These are phyloP conservation scores for Tetanocera ferruginea DNA, from an alignment of 2,888 invertebrate species.

Conservation along the genomic window DNA sequence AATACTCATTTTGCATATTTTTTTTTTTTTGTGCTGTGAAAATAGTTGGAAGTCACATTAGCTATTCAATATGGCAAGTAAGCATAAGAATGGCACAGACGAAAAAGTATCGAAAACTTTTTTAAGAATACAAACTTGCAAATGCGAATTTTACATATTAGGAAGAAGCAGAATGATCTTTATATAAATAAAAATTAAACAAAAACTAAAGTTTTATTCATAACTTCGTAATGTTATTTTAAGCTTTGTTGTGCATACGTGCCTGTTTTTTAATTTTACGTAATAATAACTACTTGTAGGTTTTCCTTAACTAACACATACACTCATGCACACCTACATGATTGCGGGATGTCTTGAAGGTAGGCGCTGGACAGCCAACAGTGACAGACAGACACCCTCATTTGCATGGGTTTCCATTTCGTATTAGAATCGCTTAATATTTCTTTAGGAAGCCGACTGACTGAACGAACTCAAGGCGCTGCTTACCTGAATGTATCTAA, in stretches of 20 bases:
- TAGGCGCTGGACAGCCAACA: constrained; percentile 2
- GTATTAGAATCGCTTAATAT: background rate
- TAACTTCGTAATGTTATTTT: too few species aligned
- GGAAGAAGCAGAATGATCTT: background rate
- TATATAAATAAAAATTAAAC: too few species aligned
- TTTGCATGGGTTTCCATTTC: constrained; percentile 24
- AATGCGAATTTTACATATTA: background rate
- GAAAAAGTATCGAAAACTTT: background rate
- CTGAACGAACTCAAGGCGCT: background rate
- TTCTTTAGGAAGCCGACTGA: too few species aligned
- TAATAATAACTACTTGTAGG: background rate
- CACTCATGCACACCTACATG: background rate
- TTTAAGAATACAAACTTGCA: background rate
- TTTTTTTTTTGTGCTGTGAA: too few species aligned
- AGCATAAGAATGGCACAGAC: background rate
- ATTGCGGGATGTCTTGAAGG: background rate
- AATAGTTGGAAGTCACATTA: too few species aligned
- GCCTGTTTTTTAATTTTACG: background rate
- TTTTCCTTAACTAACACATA: background rate
- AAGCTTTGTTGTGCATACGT: background rate
- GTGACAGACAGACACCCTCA: constrained; percentile 15
- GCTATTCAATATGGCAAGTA: background rate
- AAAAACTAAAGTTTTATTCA: too few species aligned
- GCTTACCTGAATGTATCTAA: background rate
- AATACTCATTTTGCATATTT: too few species aligned